Conservation (phyloP, 2,888 invertebrate genomes). For the Latrodectus hesperus region DNA sequence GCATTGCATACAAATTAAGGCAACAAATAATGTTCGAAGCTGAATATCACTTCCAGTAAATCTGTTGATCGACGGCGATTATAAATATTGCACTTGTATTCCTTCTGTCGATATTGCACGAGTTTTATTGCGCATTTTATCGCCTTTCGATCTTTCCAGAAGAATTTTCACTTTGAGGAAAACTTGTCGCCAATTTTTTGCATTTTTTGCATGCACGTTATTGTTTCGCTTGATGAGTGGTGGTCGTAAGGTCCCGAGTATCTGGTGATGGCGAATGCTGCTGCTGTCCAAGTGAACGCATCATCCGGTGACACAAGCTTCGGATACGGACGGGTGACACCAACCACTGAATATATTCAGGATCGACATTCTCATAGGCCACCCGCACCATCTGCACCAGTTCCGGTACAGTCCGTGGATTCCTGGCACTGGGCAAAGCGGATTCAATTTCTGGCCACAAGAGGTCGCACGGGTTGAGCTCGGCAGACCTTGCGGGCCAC, state of each 20-base stretch:
- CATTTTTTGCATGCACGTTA: neutral
- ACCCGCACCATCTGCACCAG: constrained; percentile 50
- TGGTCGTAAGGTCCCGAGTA: neutral
- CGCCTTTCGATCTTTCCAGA: neutral
- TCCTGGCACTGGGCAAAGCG: neutral
- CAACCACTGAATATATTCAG: constrained; percentile 62
- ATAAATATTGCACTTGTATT: no score
- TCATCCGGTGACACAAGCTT: constrained; percentile 57
- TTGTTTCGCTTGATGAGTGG: neutral
- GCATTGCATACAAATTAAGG: neutral
- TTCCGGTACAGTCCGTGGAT: constrained; percentile 29
- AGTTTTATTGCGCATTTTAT: neutral
- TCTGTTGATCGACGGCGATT: neutral
- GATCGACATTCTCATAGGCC: constrained; percentile 52
- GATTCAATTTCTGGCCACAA: constrained; percentile 61
- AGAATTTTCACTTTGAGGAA: neutral
- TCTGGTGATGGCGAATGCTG: neutral
- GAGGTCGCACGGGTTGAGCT: constrained; percentile 61
- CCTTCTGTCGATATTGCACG: no score
- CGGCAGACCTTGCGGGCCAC: constrained; percentile 57
- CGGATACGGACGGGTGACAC: constrained; percentile 61
- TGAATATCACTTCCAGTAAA: neutral
- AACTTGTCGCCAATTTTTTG: neutral
- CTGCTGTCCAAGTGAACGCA: neutral
- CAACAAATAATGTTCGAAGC: neutral